phyloP scores from a whole-genome alignment of 2,888 invertebrate species.

The Heliconius ethilla region DNA sequence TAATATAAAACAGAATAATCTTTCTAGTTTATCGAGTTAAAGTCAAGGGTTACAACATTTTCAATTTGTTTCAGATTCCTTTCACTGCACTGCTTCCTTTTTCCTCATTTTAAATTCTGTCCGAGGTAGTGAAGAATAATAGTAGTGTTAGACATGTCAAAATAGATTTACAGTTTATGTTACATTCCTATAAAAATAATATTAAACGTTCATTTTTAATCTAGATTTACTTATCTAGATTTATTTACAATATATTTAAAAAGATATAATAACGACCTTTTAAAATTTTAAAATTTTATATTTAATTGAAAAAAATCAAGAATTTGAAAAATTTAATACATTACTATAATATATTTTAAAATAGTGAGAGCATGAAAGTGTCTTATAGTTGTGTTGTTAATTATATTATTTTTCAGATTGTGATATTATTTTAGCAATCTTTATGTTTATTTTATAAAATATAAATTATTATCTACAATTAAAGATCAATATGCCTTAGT shows the following conservation, averaged over 20 bases:
- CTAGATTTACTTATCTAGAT: slow-evolving; percentile 14
- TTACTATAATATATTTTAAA: neutral
- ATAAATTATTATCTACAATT: neutral
- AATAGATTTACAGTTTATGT: slow-evolving; percentile 28
- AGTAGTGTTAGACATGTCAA: slow-evolving; percentile 3
- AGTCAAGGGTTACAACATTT: slow-evolving; percentile 20
- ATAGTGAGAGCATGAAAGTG: slow-evolving; percentile 1
- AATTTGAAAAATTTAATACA: neutral
- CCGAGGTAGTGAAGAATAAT: slow-evolving; percentile 79
- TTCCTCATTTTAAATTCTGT: slow-evolving; percentile 92
- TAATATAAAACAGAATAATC: neutral
- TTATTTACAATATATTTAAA: slow-evolving; percentile 10
- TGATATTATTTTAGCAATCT: slow-evolving; percentile 56
- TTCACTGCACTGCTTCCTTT: slow-evolving; percentile 94
- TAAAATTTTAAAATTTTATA: neutral
- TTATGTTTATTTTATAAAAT: slow-evolving; percentile 9
- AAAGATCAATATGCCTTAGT: neutral
- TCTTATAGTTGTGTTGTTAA: slow-evolving; percentile 30
- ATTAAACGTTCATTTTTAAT: slow-evolving; percentile 7
- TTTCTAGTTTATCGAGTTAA: slow-evolving; percentile 13
- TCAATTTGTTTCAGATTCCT: slow-evolving; percentile 87
- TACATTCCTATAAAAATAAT: slow-evolving; percentile 37
- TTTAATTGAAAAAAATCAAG: neutral
- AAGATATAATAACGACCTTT: slow-evolving; percentile 3
- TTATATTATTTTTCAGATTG: slow-evolving; percentile 49